Conservation (phyloP, 2,888 invertebrate genomes). For the Brachyopa scutellaris region DNA sequence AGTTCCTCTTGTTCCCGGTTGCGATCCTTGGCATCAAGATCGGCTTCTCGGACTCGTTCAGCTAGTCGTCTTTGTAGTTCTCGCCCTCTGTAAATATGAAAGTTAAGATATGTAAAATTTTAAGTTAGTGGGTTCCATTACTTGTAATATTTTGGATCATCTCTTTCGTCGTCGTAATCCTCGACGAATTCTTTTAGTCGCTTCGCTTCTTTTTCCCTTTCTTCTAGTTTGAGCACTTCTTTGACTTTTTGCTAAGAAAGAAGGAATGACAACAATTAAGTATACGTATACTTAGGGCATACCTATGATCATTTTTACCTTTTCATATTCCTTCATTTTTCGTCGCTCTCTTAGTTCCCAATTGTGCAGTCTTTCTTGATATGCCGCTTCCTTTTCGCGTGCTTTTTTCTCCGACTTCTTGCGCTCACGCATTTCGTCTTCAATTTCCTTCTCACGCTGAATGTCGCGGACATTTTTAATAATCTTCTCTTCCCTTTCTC, state of each 20-base stretch:
- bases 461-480: constrained; percentile 85
- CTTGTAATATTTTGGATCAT: constrained; percentile 98
- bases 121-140: constrained; percentile 54
- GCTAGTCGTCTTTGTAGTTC: constrained; percentile 95
- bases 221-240: constrained; percentile 92
- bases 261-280: background rate
- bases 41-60: constrained; percentile 96
- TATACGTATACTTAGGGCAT: too few relatives aligned
- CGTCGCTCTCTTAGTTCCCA: constrained; percentile 96
- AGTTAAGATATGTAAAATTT: too few relatives aligned
- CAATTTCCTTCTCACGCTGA: constrained; percentile 90
- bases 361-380: constrained; percentile 90
- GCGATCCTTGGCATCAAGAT: constrained; percentile 94
- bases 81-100: constrained; percentile 84
- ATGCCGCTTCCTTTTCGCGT: constrained; percentile 97
- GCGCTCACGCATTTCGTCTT: constrained; percentile 95
- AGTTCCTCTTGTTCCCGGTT: constrained; percentile 94
- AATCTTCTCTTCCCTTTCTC: constrained; percentile 82
- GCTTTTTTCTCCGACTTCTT: constrained; percentile 95
- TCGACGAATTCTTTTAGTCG: constrained; percentile 98
- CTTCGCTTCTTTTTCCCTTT: constrained; percentile 95
- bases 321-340: constrained; percentile 94
- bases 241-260: constrained; percentile 87
- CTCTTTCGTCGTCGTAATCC: constrained; percentile 99
- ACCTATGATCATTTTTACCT: constrained; percentile 78